phyloP scores from a whole-genome alignment of 2,113 vertebrate genomes.

The Illadopsis cleaveri region DNA sequence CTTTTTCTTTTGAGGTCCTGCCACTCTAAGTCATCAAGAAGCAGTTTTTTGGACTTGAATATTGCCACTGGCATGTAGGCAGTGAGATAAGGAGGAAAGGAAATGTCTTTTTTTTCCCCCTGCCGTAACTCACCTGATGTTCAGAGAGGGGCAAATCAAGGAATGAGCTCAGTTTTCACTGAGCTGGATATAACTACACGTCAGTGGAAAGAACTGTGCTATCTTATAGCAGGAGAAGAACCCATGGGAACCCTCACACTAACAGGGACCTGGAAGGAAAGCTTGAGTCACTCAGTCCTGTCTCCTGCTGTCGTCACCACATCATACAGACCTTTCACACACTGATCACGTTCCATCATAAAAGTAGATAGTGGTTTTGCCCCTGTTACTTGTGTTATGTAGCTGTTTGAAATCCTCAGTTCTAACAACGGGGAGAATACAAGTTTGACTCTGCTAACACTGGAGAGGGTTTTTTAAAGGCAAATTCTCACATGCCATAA shows the following conservation, averaged over 20 bases:
- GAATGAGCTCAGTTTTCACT: not conserved
- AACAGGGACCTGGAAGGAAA: conserved; percentile 36
- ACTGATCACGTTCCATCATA: conserved; percentile 36
- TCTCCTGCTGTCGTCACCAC: conserved; percentile 51
- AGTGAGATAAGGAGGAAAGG: not conserved
- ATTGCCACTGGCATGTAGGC: not conserved
- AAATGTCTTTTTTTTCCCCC: not conserved
- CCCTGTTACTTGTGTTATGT: not conserved
- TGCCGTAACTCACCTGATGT: conserved; percentile 38
- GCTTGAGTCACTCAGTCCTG: conserved; percentile 33
- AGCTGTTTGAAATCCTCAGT: not conserved
- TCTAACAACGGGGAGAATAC: not conserved
- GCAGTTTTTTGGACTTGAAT: not conserved
- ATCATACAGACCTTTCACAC: conserved; percentile 1
- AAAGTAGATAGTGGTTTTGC: conserved; percentile 45
- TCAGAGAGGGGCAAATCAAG: conserved; percentile 27
- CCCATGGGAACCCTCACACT: conserved; percentile 37
- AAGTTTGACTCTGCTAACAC: not conserved
- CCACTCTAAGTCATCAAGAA: not conserved
- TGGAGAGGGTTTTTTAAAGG: not conserved
- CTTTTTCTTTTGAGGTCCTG: not conserved
- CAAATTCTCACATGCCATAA: not conserved
- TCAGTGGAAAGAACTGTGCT: conserved; percentile 54
- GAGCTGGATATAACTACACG: not conserved
- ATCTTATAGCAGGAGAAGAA: conserved; percentile 36